Percentiles rank a stretch among this genome's conserved stretches.
phyloP scores from a whole-genome alignment of 2,113 vertebrate species.

The Turnix velox region DNA sequence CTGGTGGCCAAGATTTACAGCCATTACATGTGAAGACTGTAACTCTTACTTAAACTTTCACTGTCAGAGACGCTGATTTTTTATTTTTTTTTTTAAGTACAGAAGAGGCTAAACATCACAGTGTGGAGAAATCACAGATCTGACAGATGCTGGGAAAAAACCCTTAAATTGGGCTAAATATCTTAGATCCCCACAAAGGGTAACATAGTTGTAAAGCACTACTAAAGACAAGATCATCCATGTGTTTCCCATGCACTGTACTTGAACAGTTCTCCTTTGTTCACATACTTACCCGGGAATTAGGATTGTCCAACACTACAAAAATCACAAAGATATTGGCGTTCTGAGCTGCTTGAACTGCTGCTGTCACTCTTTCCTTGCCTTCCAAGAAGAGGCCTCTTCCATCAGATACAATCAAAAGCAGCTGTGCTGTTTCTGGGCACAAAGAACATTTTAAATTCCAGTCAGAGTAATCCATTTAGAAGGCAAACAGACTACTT shows the following conservation, averaged over 20 bases:
- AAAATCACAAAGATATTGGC: conserved; percentile 95
- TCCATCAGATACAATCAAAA: conserved; percentile 94
- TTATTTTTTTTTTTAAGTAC: neutral
- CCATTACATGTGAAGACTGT: neutral
- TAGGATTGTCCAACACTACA: conserved; percentile 92
- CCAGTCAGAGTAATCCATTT: neutral
- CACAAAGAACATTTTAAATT: neutral
- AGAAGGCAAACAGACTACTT: neutral
- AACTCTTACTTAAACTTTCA: neutral
- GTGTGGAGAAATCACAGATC: neutral
- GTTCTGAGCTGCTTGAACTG: conserved; percentile 81
- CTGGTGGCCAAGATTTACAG: neutral
- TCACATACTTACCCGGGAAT: conserved; percentile 85
- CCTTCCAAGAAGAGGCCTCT: conserved; percentile 94
- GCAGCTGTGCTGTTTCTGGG: conserved; percentile 89
- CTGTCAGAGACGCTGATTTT: neutral
- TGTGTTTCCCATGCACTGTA: neutral
- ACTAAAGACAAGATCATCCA: neutral
- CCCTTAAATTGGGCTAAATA: neutral
- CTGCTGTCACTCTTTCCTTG: conserved; percentile 88
- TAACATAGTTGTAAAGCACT: neutral
- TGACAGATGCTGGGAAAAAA: neutral
- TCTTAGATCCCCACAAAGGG: neutral
- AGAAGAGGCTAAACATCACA: neutral
- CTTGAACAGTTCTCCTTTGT: neutral